Evolutionary conservation across 2,113 vertebrate genomes (phyloP).

Genomic region (Odocoileus virginianus): DNA sequence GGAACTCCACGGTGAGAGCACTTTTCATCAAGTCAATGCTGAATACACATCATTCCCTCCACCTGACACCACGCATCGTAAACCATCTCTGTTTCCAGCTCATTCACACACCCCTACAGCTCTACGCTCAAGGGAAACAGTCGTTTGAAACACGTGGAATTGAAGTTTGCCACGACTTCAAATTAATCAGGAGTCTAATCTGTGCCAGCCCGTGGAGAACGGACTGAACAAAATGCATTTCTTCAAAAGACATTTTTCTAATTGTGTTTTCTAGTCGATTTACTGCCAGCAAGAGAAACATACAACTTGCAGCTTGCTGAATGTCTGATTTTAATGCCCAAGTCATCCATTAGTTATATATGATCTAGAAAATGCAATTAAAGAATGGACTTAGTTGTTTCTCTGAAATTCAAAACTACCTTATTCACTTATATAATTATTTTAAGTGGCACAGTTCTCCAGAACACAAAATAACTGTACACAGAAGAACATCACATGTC

Average conservation of each 20-base stretch:
- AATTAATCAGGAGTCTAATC: slow-evolving; percentile 28
- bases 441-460: background rate
- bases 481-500: background rate
- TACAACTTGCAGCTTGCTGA: slow-evolving; percentile 15
- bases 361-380: slow-evolving; percentile 7
- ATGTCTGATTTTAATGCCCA: slow-evolving; percentile 47
- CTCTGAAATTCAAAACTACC: background rate
- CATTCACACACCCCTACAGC: background rate
- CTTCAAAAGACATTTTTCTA: slow-evolving; percentile 42
- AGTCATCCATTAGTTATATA: background rate
- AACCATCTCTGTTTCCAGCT: background rate
- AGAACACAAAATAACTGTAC: background rate
- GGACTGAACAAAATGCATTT: background rate
- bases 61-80: background rate
- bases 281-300: slow-evolving; percentile 16
- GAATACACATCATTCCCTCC: background rate
- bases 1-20: background rate
- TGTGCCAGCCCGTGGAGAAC: background rate
- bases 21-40: background rate
- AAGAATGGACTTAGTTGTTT: background rate
- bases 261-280: slow-evolving; percentile 57
- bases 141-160: background rate
- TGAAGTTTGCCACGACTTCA: slow-evolving; percentile 4
- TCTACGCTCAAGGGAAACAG: background rate
- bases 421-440: background rate